These are phyloP conservation scores for Physella acuta DNA, from an alignment of 1,140 invertebrate genomes.

Conservation along the genomic window DNA sequence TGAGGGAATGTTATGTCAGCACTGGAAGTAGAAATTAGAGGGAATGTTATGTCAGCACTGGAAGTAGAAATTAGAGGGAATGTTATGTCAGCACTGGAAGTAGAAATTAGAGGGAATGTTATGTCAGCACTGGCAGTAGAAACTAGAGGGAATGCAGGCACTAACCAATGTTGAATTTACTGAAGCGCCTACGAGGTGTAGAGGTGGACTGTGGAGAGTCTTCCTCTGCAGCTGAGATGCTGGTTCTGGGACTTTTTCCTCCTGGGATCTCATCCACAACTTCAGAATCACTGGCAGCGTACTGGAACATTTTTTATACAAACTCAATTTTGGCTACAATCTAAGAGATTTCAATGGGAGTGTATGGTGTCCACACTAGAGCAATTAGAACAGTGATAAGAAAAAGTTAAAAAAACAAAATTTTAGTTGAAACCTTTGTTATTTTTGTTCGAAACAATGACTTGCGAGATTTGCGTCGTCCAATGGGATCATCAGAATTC, in stretches of 20 bases:
- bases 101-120: too few relatives aligned
- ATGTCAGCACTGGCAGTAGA: too few relatives aligned
- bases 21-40: too few relatives aligned
- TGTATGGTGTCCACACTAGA: neutral
- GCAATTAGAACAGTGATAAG: too few relatives aligned
- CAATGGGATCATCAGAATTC: constrained; percentile 26
- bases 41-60: too few relatives aligned
- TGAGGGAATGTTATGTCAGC: too few relatives aligned
- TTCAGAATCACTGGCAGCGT: constrained; percentile 56
- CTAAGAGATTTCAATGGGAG: neutral
- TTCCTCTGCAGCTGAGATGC: constrained; percentile 52
- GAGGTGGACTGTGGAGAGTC: constrained; percentile 46
- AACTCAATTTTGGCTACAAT: neutral
- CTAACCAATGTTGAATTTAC: constrained; percentile 53
- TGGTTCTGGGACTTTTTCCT: constrained; percentile 43
- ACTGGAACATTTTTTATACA: constrained; percentile 44
- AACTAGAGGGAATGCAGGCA: too few relatives aligned
- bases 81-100: too few relatives aligned
- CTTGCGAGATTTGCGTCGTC: constrained; percentile 38
- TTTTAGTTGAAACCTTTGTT: too few relatives aligned
- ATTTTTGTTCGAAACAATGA: constrained; percentile 56
- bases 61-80: too few relatives aligned
- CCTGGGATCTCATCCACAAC: constrained; percentile 44
- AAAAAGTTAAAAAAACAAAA: too few relatives aligned
- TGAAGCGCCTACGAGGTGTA: constrained; percentile 53